Conservation (phyloP, 1,140 invertebrate species). For the Varroa destructor region DNA sequence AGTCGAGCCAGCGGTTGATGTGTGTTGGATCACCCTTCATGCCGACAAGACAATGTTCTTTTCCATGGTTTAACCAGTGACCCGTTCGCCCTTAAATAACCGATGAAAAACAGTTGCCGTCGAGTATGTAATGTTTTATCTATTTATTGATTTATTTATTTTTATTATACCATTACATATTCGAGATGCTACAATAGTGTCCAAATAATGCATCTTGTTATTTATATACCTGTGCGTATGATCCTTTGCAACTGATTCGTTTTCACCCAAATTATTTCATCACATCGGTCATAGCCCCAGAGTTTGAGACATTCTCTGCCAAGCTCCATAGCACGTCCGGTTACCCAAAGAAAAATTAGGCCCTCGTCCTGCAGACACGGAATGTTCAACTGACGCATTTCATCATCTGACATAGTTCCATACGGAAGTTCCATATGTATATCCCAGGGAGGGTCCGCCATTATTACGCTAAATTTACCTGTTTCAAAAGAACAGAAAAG, state of each 20-base stretch:
- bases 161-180: too few relatives aligned
- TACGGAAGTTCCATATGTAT: constrained; percentile 97
- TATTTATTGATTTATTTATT: too few relatives aligned
- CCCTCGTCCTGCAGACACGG: constrained; percentile 84
- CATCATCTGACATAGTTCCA: constrained; percentile 97
- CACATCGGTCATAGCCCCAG: constrained; percentile 89
- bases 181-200: neutral
- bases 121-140: too few relatives aligned
- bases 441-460: constrained; percentile 95
- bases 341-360: constrained; percentile 93
- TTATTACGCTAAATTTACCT: constrained; percentile 76
- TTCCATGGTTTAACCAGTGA: constrained; percentile 97
- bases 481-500: neutral
- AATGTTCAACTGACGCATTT: constrained; percentile 87
- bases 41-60: constrained; percentile 92
- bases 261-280: constrained; percentile 98
- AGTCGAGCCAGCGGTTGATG: constrained; percentile 76
- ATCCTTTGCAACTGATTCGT: constrained; percentile 94
- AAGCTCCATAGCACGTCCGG: constrained; percentile 91
- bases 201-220: neutral
- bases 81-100: constrained; percentile 58
- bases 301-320: constrained; percentile 78
- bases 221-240: constrained; percentile 60
- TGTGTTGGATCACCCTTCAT: constrained; percentile 71
- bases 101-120: too few relatives aligned